Evolutionary conservation across 2,113 vertebrate species (phyloP), one percentile per base, ranked within the genome.

Genomic region (Tichodroma muraria): DNA sequence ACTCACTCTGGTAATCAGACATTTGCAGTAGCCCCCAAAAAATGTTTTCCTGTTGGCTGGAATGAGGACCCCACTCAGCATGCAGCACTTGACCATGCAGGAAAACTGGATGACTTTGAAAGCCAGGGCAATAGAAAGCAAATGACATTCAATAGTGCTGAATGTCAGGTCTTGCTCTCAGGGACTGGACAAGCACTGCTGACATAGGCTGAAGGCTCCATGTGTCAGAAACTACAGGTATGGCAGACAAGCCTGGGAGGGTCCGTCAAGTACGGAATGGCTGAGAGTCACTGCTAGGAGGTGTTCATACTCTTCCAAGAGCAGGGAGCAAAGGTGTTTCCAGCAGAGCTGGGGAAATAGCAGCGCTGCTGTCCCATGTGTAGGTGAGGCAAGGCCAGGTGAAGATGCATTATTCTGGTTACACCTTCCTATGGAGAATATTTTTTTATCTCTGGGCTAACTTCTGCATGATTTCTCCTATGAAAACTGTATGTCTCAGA

Each of bases 11-110:
- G 35, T 88, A 59, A n/a, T 40, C 27, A 91, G 59, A 53, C 6
- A 49, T 53, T 53, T 0, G 0, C 18, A 27, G 21, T 7, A 42
- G 30, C 15, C 50, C 65, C 50, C 8, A 45, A 23, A 53, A 80
- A 68, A 18, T 4, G 1, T n/a, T n/a, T 76, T 82, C 28, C 37
- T 16, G 14, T n/a, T 68, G 66, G 15, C 71, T 61, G 45, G 71
- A 88, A 40, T 50, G 59, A 59, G 71, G 11, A 50, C 6, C 7
- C 20, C 28, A 15, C 13, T 31, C 0, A 0, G 40, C 2, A 4
- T 80, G 54, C 35, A 59, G 59, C 0, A 0, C 50, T 66, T 5
- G 4, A 54, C 31, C 11, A 2, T 1, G 6, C 20, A 53, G 40
- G 42, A 87, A 70, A 72, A 20, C 37, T 31, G 78, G 7, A 38